Evolutionary conservation across 1,140 invertebrate species (phyloP).

Genomic region (Drosophila rufa): DNA sequence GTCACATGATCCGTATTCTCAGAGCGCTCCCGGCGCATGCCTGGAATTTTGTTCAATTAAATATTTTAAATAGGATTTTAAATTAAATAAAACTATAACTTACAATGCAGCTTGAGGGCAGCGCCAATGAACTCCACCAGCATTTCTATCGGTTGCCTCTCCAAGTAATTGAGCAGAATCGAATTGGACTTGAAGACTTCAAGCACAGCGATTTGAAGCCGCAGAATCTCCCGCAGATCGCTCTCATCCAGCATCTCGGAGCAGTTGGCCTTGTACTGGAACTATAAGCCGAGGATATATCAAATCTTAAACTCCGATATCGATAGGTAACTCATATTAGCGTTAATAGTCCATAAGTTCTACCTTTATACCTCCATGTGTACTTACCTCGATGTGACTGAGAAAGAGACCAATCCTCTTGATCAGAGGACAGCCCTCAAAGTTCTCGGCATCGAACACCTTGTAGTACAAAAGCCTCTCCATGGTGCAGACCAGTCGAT

Average conservation of each 20-base stretch:
- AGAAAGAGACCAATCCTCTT: constrained; percentile 77
- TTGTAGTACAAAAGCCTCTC: constrained; percentile 71
- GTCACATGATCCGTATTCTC: constrained; percentile 13
- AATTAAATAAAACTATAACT: not conserved
- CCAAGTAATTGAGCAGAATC: constrained; percentile 57
- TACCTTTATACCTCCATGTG: too few relatives aligned
- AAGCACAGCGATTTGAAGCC: constrained; percentile 48
- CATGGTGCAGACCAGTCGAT: constrained; percentile 61
- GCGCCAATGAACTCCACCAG: constrained; percentile 62
- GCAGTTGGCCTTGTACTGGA: constrained; percentile 51
- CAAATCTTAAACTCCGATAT: too few relatives aligned
- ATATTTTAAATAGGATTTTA: not conserved
- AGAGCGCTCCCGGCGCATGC: constrained; percentile 25
- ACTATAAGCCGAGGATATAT: constrained; percentile 24
- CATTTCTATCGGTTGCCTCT: constrained; percentile 73
- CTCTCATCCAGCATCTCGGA: constrained; percentile 25
- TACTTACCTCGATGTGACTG: constrained; percentile 62
- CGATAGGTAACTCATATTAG: too few relatives aligned
- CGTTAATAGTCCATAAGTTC: too few relatives aligned
- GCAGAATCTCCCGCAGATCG: constrained; percentile 59
- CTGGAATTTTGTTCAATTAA: constrained; percentile 14
- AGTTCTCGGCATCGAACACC: constrained; percentile 61
- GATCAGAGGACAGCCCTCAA: constrained; percentile 65
- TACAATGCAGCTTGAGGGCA: constrained; percentile 58
- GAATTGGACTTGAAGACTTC: constrained; percentile 58